Conservation (phyloP, 2,113 vertebrate species). For the Alectura lathami region DNA sequence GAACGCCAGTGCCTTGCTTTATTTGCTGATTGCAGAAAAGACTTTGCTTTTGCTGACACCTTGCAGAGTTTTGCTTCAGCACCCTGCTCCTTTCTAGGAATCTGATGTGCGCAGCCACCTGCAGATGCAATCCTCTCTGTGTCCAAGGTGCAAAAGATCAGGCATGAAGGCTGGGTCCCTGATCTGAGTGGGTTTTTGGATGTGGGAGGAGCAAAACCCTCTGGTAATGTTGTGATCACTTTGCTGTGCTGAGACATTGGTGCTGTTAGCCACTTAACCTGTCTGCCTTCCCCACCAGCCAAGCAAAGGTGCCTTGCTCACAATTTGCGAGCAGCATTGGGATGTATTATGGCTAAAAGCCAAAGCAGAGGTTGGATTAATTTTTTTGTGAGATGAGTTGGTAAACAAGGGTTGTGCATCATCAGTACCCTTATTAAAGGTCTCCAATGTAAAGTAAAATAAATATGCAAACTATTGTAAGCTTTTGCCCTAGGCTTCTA, state of each 20-base stretch:
- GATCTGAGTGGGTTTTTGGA: neutral
- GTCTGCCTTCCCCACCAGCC: neutral
- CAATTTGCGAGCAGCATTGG: neutral
- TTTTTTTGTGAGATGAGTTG: neutral
- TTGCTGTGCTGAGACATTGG: neutral
- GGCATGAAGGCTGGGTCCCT: neutral
- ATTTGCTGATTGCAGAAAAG: neutral
- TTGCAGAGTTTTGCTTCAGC: neutral
- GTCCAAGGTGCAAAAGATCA: neutral
- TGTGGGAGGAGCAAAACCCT: conserved; percentile 6
- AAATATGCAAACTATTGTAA: neutral
- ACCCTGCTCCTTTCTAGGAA: conserved; percentile 36
- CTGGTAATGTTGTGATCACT: neutral
- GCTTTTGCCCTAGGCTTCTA: neutral
- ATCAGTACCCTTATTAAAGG: neutral
- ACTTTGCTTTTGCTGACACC: neutral
- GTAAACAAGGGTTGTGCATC: neutral
- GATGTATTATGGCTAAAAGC: neutral
- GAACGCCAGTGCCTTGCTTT: neutral
- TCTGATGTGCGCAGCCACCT: neutral
- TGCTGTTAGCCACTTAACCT: neutral
- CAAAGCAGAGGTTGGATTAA: neutral
- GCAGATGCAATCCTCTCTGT: neutral
- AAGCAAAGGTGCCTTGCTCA: neutral
- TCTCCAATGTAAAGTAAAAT: neutral